Base-by-base conservation (phyloP, 2,888 invertebrate genomes). In the Drosophila peninsularis region DNA sequence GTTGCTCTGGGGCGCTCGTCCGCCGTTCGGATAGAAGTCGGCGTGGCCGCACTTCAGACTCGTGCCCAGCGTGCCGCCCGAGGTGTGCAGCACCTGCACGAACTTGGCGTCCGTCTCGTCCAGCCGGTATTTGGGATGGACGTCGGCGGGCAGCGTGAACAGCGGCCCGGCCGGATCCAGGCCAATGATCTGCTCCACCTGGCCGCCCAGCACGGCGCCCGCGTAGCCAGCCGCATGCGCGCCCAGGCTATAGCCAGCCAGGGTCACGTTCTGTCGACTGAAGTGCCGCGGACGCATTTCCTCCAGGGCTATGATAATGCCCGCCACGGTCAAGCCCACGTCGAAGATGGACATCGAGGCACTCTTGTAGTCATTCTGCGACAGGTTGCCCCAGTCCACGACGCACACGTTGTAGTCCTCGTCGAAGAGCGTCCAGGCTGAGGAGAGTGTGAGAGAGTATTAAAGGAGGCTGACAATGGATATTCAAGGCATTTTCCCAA, bases 151-250 rank as follows among this genome's bases (percentile, higher is more conserved):
- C 68, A 92, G 55, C 0, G 91, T 90, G 64, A 92, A 92, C 9
- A 92, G 75, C 11, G 92, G 92, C 10, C 91, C 92, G 3, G 92
- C 92, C 45, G 92, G 92, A 89, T 92, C 92, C 53, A 92, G 77
- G 9, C 92, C 92, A 64, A 92, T 92, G 60, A 92, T 92, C 74
- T 92, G 91, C 65, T 91, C 91, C 47, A 92, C 74, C 63, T 88
- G 64, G 0, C 92, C 90, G 24, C 85, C 77, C 3, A 92, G 79
- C 42, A 83, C 81, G 5, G 89, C 78, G 0, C 92, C 92, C 0
- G 91, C 90, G 78, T 90, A 91, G 1, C 92, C 92, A 7, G 91
- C 92, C 3, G 92, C 92, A 86, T 92, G 92, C 27, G 92, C 92
- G 4, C 92, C 92, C 60, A 92, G 77, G 61, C 92, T 92, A 36